Conservation (phyloP, 1,140 invertebrate genomes). For the Drosophila guanche region DNA sequence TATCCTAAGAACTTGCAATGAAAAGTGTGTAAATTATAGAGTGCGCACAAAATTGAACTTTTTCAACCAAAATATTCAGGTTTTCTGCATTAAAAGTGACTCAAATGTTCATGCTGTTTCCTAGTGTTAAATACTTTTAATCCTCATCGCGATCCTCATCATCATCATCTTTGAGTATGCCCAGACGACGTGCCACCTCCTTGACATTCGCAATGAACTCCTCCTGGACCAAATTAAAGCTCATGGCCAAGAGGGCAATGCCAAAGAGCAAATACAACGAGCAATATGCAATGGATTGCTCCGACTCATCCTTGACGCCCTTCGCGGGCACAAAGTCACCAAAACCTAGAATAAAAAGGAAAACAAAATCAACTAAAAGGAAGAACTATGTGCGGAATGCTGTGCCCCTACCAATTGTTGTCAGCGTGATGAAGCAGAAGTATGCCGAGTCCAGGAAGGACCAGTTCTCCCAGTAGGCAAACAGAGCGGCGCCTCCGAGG, state of each 20-base stretch:
- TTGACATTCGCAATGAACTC: conserved; percentile 95
- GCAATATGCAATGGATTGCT: conserved; percentile 94
- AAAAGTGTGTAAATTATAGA: too few species aligned
- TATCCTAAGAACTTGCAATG: too few species aligned
- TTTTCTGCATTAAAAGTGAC: neutral
- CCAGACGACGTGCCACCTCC: conserved; percentile 90
- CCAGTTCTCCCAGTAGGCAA: conserved; percentile 95
- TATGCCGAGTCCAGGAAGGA: conserved; percentile 95
- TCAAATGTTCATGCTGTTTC: too few species aligned
- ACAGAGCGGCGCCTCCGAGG: conserved; percentile 93
- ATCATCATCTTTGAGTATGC: conserved; percentile 92
- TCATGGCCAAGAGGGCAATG: conserved; percentile 98
- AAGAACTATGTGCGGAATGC: neutral
- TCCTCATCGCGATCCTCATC: conserved; percentile 83
- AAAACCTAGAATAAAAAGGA: conserved; percentile 86
- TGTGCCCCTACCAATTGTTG: conserved; percentile 91
- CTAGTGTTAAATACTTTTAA: conserved; percentile 11
- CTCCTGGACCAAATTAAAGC: conserved; percentile 98
- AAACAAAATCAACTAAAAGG: neutral
- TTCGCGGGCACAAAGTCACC: conserved; percentile 97
- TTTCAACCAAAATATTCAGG: too few species aligned
- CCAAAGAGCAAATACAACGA: conserved; percentile 97
- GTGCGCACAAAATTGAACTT: too few species aligned
- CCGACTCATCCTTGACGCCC: conserved; percentile 87
- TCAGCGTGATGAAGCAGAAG: conserved; percentile 97